A percentile compares a stretch with the other conserved stretches of the same genome.
Evolutionary conservation across 2,888 invertebrate species (phyloP).

Genomic region (Idaea straminata): DNA sequence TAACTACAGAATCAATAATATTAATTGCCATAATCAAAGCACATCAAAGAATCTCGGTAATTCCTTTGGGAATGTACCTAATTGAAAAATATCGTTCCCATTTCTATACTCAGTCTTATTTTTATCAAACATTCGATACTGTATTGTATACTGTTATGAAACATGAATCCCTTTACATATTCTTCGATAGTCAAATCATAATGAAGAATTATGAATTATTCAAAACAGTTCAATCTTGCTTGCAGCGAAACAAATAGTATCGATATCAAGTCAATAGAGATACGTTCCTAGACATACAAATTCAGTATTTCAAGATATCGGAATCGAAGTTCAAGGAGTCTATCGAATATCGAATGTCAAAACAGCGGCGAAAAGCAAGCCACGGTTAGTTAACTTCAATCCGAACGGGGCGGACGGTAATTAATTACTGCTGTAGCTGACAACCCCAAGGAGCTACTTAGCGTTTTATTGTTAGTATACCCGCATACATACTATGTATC

Average conservation of each 20-base stretch:
- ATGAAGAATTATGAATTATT: constrained; percentile 1
- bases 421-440: constrained; percentile 73
- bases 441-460: constrained; percentile 63
- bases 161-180: neutral
- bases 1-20: neutral
- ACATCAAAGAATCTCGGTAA: neutral
- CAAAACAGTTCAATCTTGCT: neutral
- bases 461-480: constrained; percentile 36
- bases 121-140: neutral
- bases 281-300: neutral
- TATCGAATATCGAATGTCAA: constrained; percentile 47
- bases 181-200: neutral
- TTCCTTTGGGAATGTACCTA: neutral
- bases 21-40: neutral
- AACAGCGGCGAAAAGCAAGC: constrained; percentile 53
- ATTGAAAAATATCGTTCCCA: neutral
- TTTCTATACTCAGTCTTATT: neutral
- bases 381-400: constrained; percentile 68
- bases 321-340: neutral
- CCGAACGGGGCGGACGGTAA: constrained; percentile 58
- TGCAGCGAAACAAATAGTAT: neutral
- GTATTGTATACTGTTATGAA: neutral
- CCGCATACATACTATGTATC: neutral
- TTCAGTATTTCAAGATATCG: neutral
- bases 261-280: neutral